Base-by-base conservation (phyloP, 2,888 invertebrate species). In the Himalopsyche japonica region DNA sequence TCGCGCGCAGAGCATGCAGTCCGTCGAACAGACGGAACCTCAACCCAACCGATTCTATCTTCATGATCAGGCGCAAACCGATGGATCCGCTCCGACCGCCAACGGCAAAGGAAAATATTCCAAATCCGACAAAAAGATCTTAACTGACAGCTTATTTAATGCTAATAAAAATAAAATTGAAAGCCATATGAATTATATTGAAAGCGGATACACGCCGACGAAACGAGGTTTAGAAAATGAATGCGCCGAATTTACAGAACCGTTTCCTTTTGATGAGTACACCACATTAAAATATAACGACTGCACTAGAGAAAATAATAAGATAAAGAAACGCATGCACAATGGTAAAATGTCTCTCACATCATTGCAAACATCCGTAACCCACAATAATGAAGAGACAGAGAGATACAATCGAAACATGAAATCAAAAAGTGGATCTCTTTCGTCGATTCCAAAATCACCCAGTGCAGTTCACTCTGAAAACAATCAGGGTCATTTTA, bases 1-100 rank as follows among this genome's bases (percentile, higher is more conserved):
- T 89, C 94, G 97, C 88, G 96, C 97, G 0, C 94, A 96, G 86
- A 97, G 97, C 89, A 93, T 96, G 79, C 96, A 96, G 88, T 96
- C 96, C 0, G 93, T 96, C 27, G 88, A 87, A 37, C 85, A 81
- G 3, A 83, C 79, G 7, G 79, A 80, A 43, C 32, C 76, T 20
- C 79, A 80, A 7, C 49, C 57, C 3, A 86, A 87, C 37, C 85
- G 82, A 76, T 87, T 87, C 27, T 87, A 87, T 82, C 86, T 87
- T 6, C 87, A 87, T 32, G 86, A 87, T 49, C 87, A 86, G 15
- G 76, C 84, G 27, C 85, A 86, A 34, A 77, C 84, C n/a, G 84
- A 86, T 43, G 77, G 83, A 15, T 82, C 85, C 15, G 76, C 82
- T 10, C 70, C 70, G 34, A 86, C 86, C 20, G 79, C 80, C 57